Base-by-base conservation (phyloP, 1,140 invertebrate species). In the Calosoma granatense region DNA sequence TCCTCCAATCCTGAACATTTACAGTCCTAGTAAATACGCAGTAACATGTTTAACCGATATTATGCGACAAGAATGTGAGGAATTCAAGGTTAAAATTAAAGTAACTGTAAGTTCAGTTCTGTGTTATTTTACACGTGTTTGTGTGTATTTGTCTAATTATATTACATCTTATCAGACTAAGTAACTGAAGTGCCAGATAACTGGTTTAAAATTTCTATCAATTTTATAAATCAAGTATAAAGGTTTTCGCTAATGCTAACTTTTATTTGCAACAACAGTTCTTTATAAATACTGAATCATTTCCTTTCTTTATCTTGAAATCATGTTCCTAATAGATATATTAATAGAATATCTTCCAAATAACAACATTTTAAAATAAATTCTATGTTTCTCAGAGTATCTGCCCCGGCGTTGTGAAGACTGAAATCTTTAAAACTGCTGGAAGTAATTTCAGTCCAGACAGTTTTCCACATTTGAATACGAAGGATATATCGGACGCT, bases 21-120 rank as follows among this genome's bases (percentile, higher is more conserved):
- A 80, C 64, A 63, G 68, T n/a, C 76, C 73, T 1, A 73, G 76
- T 0, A 80, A 80, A 56, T 69, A 68, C 54, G 72, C 76, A 2
- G 67, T 79, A 0, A 71, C 65, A 2, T 73, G 70, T 0, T 61
- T 81, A 1, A 67, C 72, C 0, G 72, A 79, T 55, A 76, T 74
- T 3, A 60, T 78, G 9, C 64, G 76, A 39, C 69, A 72, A 22
- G 79, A 81, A 59, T 67, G 81, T 4, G 17, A 17, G 17, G 6
- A 51, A 11, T 4, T 15, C 17, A 20, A 51, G 19, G 6, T 17
- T 6, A 51, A 51, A 6, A 51, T 51, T 11, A 51, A 51, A 51
- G 43, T 51, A 20, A 51, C 43, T 14, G 43, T 51, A 51, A 14
- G 43, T 51, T n/a, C n/a, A n/a, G n/a, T n/a, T n/a, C n/a, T n/a